Base-by-base conservation (phyloP, 2,888 invertebrate species). In the Diploptera punctata region DNA sequence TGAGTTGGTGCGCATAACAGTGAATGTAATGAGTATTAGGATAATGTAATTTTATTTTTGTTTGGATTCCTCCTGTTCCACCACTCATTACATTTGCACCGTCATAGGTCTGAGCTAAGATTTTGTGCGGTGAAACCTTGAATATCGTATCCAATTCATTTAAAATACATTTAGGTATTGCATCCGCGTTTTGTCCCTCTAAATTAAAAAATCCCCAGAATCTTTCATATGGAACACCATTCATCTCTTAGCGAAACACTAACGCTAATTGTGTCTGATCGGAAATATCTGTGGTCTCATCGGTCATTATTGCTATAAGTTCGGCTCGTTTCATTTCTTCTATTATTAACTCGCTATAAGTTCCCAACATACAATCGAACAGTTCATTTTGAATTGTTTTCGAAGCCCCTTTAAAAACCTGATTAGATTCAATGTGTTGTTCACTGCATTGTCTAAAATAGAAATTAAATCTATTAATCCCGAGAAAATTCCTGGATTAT, bases 1-100 rank as follows among this genome's bases (percentile, higher is more conserved):
- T 47, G 3, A 47, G n/a, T 47, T 47, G 10, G 47, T 47, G 47
- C 18, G 47, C n/a, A n/a, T 47, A 47, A 47, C 47, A n/a, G n/a
- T 13, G 47, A n/a, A 47, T 47, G 47, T 47, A 47, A 47, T 47
- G 47, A 47, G 47, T n/a, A 47, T 47, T 47, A 47, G 47, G 47
- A 47, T 47, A 10, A n/a, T 47, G 47, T n/a, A 10, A n/a, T n/a
- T 47, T 47, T 47, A 47, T 47, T 47, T 47, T 47, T 13, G 47
- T n/a, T 47, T 47, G 47, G 7, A 47, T n/a, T 13, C 47, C 47
- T 3, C 47, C 47, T 13, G 47, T 47, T n/a, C n/a, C 47, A 10
- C 47, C 47, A n/a, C 47, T n/a, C 10, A 47, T 47, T 13, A 47
- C 47, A 47, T 7, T n/a, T n/a, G 18, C 47, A 10, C 47, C 47